phyloP scores from a whole-genome alignment of 2,113 vertebrate species.

The Dissostichus mawsoni region DNA sequence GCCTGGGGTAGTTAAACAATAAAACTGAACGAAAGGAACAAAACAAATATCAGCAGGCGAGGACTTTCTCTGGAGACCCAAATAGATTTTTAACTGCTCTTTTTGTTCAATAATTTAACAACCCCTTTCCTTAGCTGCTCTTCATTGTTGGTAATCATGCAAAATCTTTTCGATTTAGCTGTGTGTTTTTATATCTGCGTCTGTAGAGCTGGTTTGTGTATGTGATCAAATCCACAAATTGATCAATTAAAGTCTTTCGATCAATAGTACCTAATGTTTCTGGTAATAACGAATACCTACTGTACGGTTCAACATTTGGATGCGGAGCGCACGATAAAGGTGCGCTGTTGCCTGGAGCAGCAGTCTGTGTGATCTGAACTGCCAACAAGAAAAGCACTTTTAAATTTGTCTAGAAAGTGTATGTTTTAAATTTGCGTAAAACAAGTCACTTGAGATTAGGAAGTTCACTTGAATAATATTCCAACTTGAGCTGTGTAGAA shows the following conservation, averaged over 20 bases:
- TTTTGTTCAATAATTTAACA: conserved; percentile 50
- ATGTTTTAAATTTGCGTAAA: conserved; percentile 47
- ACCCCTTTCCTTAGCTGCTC: conserved; percentile 26
- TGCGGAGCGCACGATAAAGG: conserved; percentile 40
- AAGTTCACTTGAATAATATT: conserved; percentile 62
- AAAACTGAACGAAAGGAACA: conserved; percentile 58
- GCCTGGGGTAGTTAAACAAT: conserved; percentile 68
- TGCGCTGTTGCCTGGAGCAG: conserved; percentile 67
- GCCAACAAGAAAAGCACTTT: conserved; percentile 30
- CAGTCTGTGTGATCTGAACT: conserved; percentile 46
- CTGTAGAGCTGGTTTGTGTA: conserved; percentile 6
- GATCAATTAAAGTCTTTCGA: conserved; percentile 32
- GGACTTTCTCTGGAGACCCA: conserved; percentile 57
- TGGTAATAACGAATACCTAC: conserved; percentile 26
- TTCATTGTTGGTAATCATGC: conserved; percentile 42
- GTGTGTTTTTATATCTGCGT: conserved; percentile 2
- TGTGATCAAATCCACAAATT: conserved; percentile 25
- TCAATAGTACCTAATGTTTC: conserved; percentile 23
- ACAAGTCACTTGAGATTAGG: conserved; percentile 65
- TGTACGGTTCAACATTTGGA: conserved; percentile 13
- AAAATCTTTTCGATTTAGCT: conserved; percentile 25
- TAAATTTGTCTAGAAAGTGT: conserved; percentile 67
- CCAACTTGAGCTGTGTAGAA: conserved; percentile 40
- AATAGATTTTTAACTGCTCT: conserved; percentile 61
- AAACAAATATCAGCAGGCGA: conserved; percentile 70